Evolutionary conservation across 1,140 invertebrate genomes (phyloP).

Genomic region (Anastrepha obliqua): DNA sequence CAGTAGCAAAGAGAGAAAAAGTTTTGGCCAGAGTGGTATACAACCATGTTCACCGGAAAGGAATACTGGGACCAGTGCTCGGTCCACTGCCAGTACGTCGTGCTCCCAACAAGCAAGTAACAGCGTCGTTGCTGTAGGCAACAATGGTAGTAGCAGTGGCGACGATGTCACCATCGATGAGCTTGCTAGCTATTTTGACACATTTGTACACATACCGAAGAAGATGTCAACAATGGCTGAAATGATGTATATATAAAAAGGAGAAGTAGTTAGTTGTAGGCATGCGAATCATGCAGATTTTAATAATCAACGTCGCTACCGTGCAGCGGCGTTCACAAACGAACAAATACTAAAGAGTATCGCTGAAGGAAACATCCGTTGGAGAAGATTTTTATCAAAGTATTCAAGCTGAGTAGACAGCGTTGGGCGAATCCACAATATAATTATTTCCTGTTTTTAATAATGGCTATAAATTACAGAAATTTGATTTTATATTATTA

Average conservation of each 20-base stretch:
- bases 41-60: background rate
- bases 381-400: background rate
- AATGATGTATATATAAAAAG: conserved; percentile 92
- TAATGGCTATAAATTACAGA: conserved; percentile 24
- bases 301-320: background rate
- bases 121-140: conserved; percentile 73
- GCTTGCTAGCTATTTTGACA: conserved; percentile 93
- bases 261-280: background rate
- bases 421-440: background rate
- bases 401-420: conserved; percentile 21
- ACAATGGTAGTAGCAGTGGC: conserved; percentile 74
- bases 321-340: background rate
- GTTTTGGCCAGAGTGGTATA: background rate
- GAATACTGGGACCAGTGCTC: conserved; percentile 34
- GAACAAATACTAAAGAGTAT: background rate
- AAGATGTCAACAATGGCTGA: conserved; percentile 97
- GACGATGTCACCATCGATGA: conserved; percentile 91
- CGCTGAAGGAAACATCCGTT: background rate
- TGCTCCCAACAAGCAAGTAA: conserved; percentile 82
- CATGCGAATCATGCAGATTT: background rate
- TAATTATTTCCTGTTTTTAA: conserved; percentile 15
- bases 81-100: conserved; percentile 65
- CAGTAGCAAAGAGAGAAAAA: conserved; percentile 12
- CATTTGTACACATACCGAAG: conserved; percentile 94
- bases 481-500: conserved; percentile 7